Base-by-base conservation (phyloP, 1,140 invertebrate species). In the Wiebesia pumilae region DNA sequence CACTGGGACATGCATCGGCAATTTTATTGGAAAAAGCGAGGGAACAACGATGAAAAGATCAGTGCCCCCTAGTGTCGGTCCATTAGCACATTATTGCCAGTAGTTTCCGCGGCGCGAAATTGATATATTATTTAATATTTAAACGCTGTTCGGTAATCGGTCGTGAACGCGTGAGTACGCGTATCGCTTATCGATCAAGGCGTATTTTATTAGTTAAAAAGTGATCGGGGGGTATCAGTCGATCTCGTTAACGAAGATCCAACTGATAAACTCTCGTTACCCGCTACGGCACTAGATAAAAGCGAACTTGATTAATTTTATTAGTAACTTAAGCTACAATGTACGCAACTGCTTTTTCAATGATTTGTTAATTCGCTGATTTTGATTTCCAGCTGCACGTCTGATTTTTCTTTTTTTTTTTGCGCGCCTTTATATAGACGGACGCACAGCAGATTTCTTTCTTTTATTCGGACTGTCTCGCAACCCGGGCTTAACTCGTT, bases 401-500 rank as follows among this genome's bases (percentile, higher is more conserved):
- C 58, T 30, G 43, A 73, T 58, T 83, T 83, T 71, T 47, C 33
- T 54, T 12, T 12, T 9, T 75, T 12, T 0, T n/a, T 27, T 27
- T 38, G 10, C 43, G 51, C 10, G 51, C 19, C 10, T 47, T 47
- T 7, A 6, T 6, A 7, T 47, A 38, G 3, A 33, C 33, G 16
- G 3, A 12, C 43, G 33, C 30, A 2, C 24, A 27, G 62, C 16
- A 51, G 33, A 54, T 85, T 82, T 86, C 38, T 84, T 43, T 62
- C 19, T 80, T 73, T 75, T 75, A 40, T 54, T 75, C 33, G 40
- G 69, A 69, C 27, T 51, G 35, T 71, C 16, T 47, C 24, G 82
- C 71, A 65, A 65, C 71, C 73, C 38, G 54, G 35, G 51, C 83
- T 65, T 67, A 54, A 78, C 73, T 73, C 83, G 83, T 84, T 84